Base-by-base conservation (phyloP, 2,797 vertebrate genomes). In the Florisuga fusca region DNA sequence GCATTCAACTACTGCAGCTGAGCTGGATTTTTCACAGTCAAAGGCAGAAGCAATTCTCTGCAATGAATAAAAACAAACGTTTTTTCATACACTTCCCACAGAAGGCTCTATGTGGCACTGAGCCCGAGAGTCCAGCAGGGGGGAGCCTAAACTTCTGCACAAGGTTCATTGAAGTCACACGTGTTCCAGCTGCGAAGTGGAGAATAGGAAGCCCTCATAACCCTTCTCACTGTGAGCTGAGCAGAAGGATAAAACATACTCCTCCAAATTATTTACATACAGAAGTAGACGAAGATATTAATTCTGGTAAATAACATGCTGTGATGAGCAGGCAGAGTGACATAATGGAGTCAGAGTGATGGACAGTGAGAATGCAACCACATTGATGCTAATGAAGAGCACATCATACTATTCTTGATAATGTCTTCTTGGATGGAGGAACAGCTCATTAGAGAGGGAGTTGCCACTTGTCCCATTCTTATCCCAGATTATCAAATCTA, bases 1-100 rank as follows among this genome's bases (percentile, higher is more conserved):
- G 87, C 97, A 97, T 53, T 67, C 33, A 26, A 97, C 94, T 51
- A 94, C 67, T 50, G 94, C 93, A 54, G 87, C 86, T 17, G 97
- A 98, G 55, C 81, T 96, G 46, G 38, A 41, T 36, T 66, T 87
- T 53, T 87, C 62, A 79, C 98, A 98, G 86, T 48, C 95, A 67
- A 76, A 72, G 33, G 53, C 19, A 33, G 81, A 50, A 76, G 94
- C 93, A 41, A 97, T 45, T 16, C 11, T 41, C 97, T 98, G 91
- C 38, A 94, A 93, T 46, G 26, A 63, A 41, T n/a, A 34, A 81
- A 68, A 86, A 34, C 23, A 61, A 63, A 43, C n/a, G 34, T 43
- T 27, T 55, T 61, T 50, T 45, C n/a, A 25, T 15, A 19, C 8
- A 13, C 34, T 68, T 76, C 43, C 59, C 55, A 11, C 5, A 23